Conservation (phyloP, 2,888 invertebrate species). For the Drosophila robusta region DNA sequence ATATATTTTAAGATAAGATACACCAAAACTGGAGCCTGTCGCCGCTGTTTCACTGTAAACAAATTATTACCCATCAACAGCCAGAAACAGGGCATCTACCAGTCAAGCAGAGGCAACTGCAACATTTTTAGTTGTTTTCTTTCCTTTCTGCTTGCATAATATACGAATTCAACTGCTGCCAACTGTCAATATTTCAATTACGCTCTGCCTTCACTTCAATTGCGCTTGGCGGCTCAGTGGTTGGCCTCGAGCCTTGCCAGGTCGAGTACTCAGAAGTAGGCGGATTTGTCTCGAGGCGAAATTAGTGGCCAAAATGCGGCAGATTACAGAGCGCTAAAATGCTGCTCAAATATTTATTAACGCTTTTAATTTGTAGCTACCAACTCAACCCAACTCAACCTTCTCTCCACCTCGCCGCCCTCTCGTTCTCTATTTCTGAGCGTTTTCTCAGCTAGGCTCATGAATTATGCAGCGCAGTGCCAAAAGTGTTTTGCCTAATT, state of each 20-base stretch:
- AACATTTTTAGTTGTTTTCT: neutral
- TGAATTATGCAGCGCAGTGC: conserved; percentile 52
- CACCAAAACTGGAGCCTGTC: too few relatives aligned
- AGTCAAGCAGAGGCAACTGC: neutral
- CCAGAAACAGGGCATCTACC: conserved; percentile 9
- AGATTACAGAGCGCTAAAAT: conserved; percentile 74
- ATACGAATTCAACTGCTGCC: conserved; percentile 43
- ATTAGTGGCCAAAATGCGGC: conserved; percentile 77
- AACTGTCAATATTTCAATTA: conserved; percentile 75
- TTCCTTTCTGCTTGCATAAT: conserved; percentile 40
- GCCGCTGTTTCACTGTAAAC: too few relatives aligned
- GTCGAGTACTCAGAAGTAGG: conserved; percentile 49
- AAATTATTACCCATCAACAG: too few relatives aligned
- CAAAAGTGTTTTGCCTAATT: conserved; percentile 55
- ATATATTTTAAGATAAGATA: too few relatives aligned
- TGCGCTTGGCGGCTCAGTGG: conserved; percentile 5
- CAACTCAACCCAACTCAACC: neutral
- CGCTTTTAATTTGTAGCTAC: conserved; percentile 57
- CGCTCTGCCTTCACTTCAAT: conserved; percentile 21
- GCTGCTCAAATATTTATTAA: conserved; percentile 75
- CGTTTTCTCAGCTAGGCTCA: conserved; percentile 19
- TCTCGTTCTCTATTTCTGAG: too few relatives aligned
- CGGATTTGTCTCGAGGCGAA: conserved; percentile 70
- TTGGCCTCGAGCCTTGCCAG: conserved; percentile 2
- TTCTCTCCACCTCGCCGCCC: too few relatives aligned